Base-by-base conservation (phyloP, 2,113 vertebrate species). In the Peromyscus maniculatus region DNA sequence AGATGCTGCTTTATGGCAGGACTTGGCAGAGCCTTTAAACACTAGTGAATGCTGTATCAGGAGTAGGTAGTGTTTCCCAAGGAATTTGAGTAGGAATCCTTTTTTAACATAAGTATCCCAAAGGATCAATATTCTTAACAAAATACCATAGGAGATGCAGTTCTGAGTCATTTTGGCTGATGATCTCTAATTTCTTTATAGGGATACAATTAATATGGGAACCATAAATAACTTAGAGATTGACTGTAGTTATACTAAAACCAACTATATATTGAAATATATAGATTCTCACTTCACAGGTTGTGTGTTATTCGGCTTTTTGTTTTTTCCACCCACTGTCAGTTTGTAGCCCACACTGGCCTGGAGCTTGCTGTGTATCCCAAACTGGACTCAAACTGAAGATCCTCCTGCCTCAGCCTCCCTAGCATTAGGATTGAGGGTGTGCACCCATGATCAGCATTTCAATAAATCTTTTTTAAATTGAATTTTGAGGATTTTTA, bases 151-250 rank as follows among this genome's bases (percentile, higher is more conserved):
- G 67, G 87, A 96, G 91, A 87, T 57, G 15, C 36, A 87, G 57
- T 11, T 87, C 77, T 96, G 91, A 95, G 74, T 21, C 84, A 89
- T 67, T 24, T 86, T 94, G 86, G 55, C 89, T 93, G 64, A 93
- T 57, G 39, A 88, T 97, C 57, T 89, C n/a, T 57, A 97, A 67
- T 87, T 93, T 77, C 57, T 97, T 82, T 92, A 82, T 15, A 94
- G 87, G 46, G n/a, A 88, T 87, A 97, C 94, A 97, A 94, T 95
- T 95, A 96, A 95, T 93, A 95, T 91, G 59, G 89, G 71, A 91
- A 92, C 39, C 93, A 92, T 93, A 96, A 96, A 95, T 97, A 69
- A 95, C 83, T 95, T 95, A 93, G 69, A 92, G 69, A 52, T 93
- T 95, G 10, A 39, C 90, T 6, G 72, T 95, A 95, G 93, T 93